phyloP scores from a whole-genome alignment of 1,140 invertebrate genomes.

The Charaxes varanes region DNA sequence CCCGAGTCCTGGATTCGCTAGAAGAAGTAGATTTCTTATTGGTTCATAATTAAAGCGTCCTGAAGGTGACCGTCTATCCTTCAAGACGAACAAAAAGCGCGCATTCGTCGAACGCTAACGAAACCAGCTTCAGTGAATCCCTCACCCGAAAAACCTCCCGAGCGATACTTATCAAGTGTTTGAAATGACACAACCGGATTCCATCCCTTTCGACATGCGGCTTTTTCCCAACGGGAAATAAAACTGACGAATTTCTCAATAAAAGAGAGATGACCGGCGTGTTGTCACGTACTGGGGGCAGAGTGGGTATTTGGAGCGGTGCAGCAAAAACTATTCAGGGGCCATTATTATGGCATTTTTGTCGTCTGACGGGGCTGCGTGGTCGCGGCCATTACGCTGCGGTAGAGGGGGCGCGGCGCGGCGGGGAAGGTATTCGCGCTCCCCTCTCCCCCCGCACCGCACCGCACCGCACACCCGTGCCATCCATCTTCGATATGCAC shows the following conservation, averaged over 20 bases:
- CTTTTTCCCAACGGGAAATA: constrained; percentile 57
- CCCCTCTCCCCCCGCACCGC: constrained; percentile 16
- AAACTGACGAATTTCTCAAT: constrained; percentile 75
- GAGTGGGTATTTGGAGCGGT: constrained; percentile 67
- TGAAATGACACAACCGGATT: constrained; percentile 74
- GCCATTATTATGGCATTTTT: constrained; percentile 74
- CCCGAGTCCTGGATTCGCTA: constrained; percentile 23
- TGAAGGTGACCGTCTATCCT: constrained; percentile 66
- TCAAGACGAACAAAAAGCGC: constrained; percentile 48
- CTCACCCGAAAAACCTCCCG: constrained; percentile 54
- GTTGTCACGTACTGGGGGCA: constrained; percentile 61
- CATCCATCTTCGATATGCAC: constrained; percentile 72
- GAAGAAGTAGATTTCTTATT: constrained; percentile 58
- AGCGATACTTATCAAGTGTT: constrained; percentile 73
- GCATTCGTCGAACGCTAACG: constrained; percentile 63
- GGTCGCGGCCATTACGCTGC: constrained; percentile 60
- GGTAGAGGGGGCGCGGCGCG: constrained; percentile 34
- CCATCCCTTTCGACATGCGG: constrained; percentile 52
- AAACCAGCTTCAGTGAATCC: constrained; percentile 62
- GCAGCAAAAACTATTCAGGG: constrained; percentile 71
- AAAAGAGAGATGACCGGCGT: constrained; percentile 68
- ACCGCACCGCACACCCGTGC: constrained; percentile 27
- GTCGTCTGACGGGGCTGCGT: constrained; percentile 69
- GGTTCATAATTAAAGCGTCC: constrained; percentile 60
- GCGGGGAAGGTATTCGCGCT: constrained; percentile 24